These are phyloP conservation scores for Colinus virginianus DNA, from an alignment of 2,113 vertebrate species.

Conservation along the genomic window DNA sequence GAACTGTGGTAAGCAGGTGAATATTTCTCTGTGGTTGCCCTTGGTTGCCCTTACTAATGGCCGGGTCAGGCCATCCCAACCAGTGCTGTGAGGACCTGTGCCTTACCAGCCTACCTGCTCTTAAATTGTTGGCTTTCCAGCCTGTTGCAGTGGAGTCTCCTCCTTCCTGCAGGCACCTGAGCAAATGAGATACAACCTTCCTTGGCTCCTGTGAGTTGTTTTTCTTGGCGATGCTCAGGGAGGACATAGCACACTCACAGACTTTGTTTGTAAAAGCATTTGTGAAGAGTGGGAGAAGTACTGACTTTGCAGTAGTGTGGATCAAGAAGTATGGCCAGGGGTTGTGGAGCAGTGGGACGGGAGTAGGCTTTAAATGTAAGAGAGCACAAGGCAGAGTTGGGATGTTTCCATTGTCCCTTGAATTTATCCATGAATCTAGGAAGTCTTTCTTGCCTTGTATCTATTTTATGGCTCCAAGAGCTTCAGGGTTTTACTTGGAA, in stretches of 20 bases:
- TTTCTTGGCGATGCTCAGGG: not conserved
- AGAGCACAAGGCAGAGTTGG: rapidly evolving
- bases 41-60: not conserved
- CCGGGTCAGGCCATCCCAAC: not conserved
- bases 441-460: not conserved
- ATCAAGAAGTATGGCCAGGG: rapidly evolving
- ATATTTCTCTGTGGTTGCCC: not conserved
- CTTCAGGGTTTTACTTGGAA: not conserved
- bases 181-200: not conserved
- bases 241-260: not conserved
- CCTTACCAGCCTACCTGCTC: not conserved
- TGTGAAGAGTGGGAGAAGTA: not conserved
- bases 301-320: not conserved
- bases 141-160: not conserved
- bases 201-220: not conserved
- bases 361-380: not conserved
- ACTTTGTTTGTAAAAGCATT: not conserved
- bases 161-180: not conserved
- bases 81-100: not conserved
- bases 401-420: not conserved
- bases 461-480: not conserved
- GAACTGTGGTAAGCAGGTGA: not conserved
- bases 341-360: not conserved
- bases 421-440: not conserved
- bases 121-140: not conserved